These are phyloP conservation scores for Euphonia xanthogaster DNA, from an alignment of 2,797 vertebrate species.

Conservation along the genomic window DNA sequence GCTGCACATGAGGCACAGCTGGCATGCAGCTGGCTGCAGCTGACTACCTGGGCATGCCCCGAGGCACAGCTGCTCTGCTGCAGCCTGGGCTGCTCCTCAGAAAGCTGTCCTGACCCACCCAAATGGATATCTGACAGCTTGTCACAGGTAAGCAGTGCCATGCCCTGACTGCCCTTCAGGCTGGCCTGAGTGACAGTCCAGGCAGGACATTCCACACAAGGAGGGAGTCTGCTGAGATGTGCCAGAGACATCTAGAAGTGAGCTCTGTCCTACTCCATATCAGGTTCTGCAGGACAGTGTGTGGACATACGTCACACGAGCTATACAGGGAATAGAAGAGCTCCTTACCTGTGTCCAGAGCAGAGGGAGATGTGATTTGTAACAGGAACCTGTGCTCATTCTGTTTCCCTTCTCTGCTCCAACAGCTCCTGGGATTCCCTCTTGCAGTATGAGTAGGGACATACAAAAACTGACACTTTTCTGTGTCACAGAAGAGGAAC, in stretches of 20 bases:
- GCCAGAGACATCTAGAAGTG: not conserved
- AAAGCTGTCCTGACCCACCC: not conserved
- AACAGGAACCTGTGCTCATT: not conserved
- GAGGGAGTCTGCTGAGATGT: not conserved
- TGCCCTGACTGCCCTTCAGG: not conserved
- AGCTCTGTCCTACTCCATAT: not conserved
- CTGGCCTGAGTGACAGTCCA: not conserved
- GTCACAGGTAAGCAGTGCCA: not conserved
- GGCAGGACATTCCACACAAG: not conserved
- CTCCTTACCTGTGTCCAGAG: not conserved
- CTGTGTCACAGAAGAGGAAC: not conserved
- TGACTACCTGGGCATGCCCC: not conserved
- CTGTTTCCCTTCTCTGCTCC: not conserved
- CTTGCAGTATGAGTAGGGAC: not conserved
- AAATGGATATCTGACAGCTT: not conserved
- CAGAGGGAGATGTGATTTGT: not conserved
- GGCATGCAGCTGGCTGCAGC: constrained; percentile 40
- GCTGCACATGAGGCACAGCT: not conserved
- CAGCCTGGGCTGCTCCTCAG: not conserved
- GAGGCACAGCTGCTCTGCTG: not conserved
- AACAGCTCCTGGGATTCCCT: not conserved
- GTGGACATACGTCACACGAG: not conserved
- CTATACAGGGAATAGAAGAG: not conserved
- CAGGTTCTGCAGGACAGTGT: not conserved
- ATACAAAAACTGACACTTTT: not conserved